These are phyloP conservation scores for Garra rufa DNA, from an alignment of 2,113 vertebrate genomes.

Conservation along the genomic window DNA sequence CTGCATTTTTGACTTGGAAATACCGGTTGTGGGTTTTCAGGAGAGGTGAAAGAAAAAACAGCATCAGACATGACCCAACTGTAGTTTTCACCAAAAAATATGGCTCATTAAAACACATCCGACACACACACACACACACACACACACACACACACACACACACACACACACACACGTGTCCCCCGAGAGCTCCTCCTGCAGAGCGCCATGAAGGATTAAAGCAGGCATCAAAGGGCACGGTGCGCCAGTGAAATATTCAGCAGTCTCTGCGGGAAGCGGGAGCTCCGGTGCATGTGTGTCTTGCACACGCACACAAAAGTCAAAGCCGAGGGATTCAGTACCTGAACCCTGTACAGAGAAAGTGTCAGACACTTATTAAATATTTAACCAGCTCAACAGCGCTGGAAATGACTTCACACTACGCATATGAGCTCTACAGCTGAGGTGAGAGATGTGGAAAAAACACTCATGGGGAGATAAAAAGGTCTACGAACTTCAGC, in stretches of 20 bases:
- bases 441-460: background rate
- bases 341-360: constrained; percentile 29
- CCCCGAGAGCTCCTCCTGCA: constrained; percentile 35
- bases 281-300: constrained; percentile 29
- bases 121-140: background rate
- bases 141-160: background rate
- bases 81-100: constrained; percentile 2
- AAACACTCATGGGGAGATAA: background rate
- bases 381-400: constrained; percentile 39
- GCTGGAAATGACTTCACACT: constrained; percentile 10
- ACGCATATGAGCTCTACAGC: background rate
- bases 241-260: constrained; percentile 50
- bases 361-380: constrained; percentile 45
- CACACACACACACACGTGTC: background rate
- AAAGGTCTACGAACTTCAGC: background rate
- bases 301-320: constrained; percentile 4
- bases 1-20: background rate
- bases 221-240: constrained; percentile 48
- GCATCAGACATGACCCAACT: constrained; percentile 18
- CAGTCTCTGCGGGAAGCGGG: constrained; percentile 8
- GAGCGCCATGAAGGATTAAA: constrained; percentile 38
- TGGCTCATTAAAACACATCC: constrained; percentile 33
- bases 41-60: constrained; percentile 12
- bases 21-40: background rate
- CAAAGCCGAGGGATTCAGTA: constrained; percentile 29